Conservation (phyloP, 2,888 invertebrate species). For the Lasioglossum zephyrum region DNA sequence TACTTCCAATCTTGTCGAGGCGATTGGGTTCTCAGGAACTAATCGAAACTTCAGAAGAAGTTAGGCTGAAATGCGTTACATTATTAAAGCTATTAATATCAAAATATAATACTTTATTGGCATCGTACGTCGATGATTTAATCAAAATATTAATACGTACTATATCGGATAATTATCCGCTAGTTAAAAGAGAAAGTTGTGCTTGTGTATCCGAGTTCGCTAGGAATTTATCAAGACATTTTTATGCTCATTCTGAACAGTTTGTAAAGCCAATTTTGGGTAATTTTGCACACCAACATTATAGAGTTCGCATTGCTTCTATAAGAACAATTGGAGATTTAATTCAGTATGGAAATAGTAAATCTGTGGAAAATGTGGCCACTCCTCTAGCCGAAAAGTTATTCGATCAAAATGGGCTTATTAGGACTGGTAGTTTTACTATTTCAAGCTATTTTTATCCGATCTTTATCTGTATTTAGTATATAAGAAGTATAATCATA, state of each 20-base stretch:
- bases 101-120: conserved; percentile 87
- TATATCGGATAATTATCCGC: conserved; percentile 91
- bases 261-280: conserved; percentile 90
- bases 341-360: conserved; percentile 89
- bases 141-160: conserved; percentile 90
- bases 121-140: conserved; percentile 91
- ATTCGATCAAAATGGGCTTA: conserved; percentile 93
- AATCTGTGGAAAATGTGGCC: conserved; percentile 90
- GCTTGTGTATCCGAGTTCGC: conserved; percentile 89
- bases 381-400: conserved; percentile 93
- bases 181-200: conserved; percentile 92
- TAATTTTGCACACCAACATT: conserved; percentile 93
- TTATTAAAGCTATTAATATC: conserved; percentile 89
- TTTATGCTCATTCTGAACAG: conserved; percentile 90
- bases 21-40: conserved; percentile 92
- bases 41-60: conserved; percentile 91
- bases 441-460: conserved; percentile 24
- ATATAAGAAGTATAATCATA: conserved; percentile 2
- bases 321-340: conserved; percentile 89
- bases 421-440: conserved; percentile 85
- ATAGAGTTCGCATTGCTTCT: conserved; percentile 90
- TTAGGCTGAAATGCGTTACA: conserved; percentile 89
- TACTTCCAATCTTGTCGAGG: conserved; percentile 91
- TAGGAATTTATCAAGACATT: conserved; percentile 87
- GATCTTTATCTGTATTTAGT: neutral